Evolutionary conservation across 1,140 invertebrate genomes (phyloP), one percentile per base, ranked within the genome.

Genomic region (Habropoda laboriosa): DNA sequence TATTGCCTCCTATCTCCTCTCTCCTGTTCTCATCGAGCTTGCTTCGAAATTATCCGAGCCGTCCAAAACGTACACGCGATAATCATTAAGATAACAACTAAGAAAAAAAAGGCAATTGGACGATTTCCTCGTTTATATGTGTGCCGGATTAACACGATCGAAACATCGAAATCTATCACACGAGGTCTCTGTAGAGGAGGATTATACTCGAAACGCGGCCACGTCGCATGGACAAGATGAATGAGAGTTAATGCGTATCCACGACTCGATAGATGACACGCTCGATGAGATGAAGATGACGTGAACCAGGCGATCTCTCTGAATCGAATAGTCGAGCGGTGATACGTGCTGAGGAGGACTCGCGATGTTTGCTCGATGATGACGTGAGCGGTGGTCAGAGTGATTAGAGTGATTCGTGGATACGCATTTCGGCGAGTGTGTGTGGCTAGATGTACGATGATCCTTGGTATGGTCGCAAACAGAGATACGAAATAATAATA

Each of bases 161-260:
- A 12, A 18, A 10, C 12, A 51, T 42, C 49, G 49, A 51, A 51
- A 21, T 51, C 53, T 51, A 24, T 8, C 21, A 18, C 38, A 16
- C 38, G 38, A 42, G 24, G 12, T 3, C 5, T 16, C 35, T 24
- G 12, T 27, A 6, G 38, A 40, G n/a, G 40, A 67, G 27, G 30
- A 49, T 49, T 30, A 51, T 32, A 13, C 21, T 86, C 84, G 85
- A 87, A 87, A 87, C 83, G 86, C 87, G 67, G 79, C 63, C 74
- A 88, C 87, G 68, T 86, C 79, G 74, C 72, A 88, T 88, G 87
- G 85, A 88, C 87, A 88, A 88, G 87, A 88, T 77, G 71, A 60
- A 66, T 45, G 61, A 64, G 68, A 74, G 55, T 40, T n/a, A 49
- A 86, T 83, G 83, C 81, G 86, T 87, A 87, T 81, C 76, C 80